phyloP scores from a whole-genome alignment of 2,113 vertebrate genomes.

The Sebastes schlegelii region DNA sequence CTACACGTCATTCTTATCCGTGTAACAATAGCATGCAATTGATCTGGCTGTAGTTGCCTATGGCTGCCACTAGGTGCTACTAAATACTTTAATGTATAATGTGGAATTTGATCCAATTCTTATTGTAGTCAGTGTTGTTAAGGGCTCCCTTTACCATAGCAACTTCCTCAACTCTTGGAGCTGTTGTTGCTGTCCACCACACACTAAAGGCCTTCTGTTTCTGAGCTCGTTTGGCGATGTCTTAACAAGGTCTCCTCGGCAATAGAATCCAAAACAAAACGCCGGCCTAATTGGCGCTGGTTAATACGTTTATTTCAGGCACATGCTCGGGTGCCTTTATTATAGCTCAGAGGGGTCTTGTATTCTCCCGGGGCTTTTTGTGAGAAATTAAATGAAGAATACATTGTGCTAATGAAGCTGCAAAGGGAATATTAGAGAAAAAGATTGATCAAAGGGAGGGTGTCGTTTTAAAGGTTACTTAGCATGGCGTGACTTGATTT shows the following conservation, averaged over 20 bases:
- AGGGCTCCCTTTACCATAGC: slow-evolving; percentile 15
- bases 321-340: slow-evolving; percentile 67
- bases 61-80: slow-evolving; percentile 15
- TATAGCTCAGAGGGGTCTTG: slow-evolving; percentile 53
- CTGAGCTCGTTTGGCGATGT: slow-evolving; percentile 16
- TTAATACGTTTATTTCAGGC: slow-evolving; percentile 75
- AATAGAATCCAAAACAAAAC: slow-evolving; percentile 64
- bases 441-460: slow-evolving; percentile 54
- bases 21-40: no score
- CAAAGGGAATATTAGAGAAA: slow-evolving; percentile 59
- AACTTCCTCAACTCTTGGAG: slow-evolving; percentile 38
- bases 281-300: slow-evolving; percentile 65
- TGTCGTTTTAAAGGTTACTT: slow-evolving; percentile 55
- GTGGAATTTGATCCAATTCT: not conserved
- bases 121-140: slow-evolving; percentile 3
- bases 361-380: slow-evolving; percentile 58
- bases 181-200: slow-evolving; percentile 16
- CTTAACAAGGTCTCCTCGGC: slow-evolving; percentile 66
- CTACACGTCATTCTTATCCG: no score
- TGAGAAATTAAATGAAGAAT: slow-evolving; percentile 61
- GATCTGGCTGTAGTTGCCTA: not conserved
- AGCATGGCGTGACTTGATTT: slow-evolving; percentile 40
- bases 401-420: slow-evolving; percentile 65
- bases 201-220: slow-evolving; percentile 32
- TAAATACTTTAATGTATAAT: slow-evolving; percentile 16